These are phyloP conservation scores for Fratercula arctica DNA, from an alignment of 2,797 vertebrate genomes.

Conservation along the genomic window DNA sequence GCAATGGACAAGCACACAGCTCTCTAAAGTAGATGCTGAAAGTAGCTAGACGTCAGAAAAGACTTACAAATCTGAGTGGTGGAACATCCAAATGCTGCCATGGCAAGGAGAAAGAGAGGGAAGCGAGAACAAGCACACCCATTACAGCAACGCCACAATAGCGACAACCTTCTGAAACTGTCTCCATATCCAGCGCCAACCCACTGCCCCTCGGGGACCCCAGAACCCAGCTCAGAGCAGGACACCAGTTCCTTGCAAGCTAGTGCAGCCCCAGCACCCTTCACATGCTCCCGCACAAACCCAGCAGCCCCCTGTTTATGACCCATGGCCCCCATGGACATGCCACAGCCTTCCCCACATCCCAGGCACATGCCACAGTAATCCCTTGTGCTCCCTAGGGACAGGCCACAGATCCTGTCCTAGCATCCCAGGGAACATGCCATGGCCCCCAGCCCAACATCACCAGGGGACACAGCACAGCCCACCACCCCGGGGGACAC, in stretches of 20 bases:
- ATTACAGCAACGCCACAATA: background rate
- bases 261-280: background rate
- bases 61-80: fast-evolving
- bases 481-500: background rate
- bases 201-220: background rate
- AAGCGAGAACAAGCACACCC: background rate
- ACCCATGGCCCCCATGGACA: fast-evolving
- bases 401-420: background rate
- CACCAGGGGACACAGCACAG: background rate
- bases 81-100: background rate
- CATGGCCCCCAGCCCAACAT: no score
- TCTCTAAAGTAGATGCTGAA: fast-evolving
- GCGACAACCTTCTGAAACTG: background rate
- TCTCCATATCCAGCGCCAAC: background rate
- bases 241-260: fast-evolving
- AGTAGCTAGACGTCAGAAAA: background rate
- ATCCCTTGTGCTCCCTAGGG: fast-evolving
- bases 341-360: fast-evolving
- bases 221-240: fast-evolving
- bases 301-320: fast-evolving
- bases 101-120: background rate
- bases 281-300: fast-evolving
- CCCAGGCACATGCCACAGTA: background rate
- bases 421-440: background rate
- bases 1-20: background rate